phyloP scores from a whole-genome alignment of 2,888 invertebrate genomes.

The Teinopalpus imperialis region DNA sequence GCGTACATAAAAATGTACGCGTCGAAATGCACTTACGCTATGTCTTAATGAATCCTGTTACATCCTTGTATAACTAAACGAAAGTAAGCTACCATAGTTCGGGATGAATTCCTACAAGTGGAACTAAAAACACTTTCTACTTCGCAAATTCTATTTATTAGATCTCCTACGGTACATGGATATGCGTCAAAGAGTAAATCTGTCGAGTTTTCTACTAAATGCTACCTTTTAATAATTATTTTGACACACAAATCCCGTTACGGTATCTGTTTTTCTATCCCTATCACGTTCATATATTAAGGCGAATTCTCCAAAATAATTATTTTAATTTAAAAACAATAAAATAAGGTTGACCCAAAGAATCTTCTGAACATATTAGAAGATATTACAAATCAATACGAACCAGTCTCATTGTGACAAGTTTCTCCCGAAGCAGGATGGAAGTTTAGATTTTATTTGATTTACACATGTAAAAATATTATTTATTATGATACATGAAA shows the following conservation, averaged over 20 bases:
- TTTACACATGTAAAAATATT: too few species aligned
- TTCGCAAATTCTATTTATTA: neutral
- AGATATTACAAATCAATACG: too few species aligned
- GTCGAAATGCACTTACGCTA: slow-evolving; percentile 2
- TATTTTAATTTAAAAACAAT: too few species aligned
- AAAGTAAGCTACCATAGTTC: slow-evolving; percentile 6
- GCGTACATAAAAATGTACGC: slow-evolving; percentile 6
- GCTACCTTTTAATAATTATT: neutral
- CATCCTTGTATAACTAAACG: neutral
- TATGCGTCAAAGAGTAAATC: neutral
- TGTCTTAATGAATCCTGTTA: neutral
- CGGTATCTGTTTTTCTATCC: neutral
- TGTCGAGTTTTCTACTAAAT: neutral
- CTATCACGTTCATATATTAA: neutral
- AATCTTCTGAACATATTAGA: too few species aligned
- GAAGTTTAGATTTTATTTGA: too few species aligned
- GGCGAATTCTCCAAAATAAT: neutral
- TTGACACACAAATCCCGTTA: neutral
- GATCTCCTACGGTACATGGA: neutral
- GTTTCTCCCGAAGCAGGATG: too few species aligned
- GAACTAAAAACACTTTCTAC: too few species aligned
- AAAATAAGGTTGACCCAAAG: too few species aligned
- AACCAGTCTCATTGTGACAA: too few species aligned
- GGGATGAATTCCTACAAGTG: too few species aligned
- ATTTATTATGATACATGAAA: too few species aligned